Percentiles rank a stretch among this genome's conserved stretches.
These are phyloP conservation scores for Muscina levida DNA, from an alignment of 2,888 invertebrate species.

Conservation along the genomic window DNA sequence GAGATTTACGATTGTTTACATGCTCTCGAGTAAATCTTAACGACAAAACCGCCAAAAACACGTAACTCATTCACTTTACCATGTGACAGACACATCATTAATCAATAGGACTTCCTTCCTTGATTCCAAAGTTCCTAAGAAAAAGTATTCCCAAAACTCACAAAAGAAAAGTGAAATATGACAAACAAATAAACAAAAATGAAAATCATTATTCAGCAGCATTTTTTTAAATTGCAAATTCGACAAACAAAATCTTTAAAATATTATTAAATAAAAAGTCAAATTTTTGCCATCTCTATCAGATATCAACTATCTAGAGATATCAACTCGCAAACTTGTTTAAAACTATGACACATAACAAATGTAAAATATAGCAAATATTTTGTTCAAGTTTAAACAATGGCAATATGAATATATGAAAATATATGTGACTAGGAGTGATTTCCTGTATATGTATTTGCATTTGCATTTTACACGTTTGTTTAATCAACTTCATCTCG, in stretches of 20 bases:
- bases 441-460: no score
- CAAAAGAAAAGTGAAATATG: background rate
- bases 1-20: conserved; percentile 28
- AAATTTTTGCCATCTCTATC: background rate
- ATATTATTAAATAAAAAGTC: background rate
- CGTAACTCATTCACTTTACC: conserved; percentile 29
- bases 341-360: no score
- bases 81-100: conserved; percentile 37
- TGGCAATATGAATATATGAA: no score
- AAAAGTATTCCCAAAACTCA: background rate
- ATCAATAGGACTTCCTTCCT: conserved; percentile 19
- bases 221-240: conserved; percentile 19
- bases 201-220: conserved; percentile 36
- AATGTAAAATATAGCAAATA: background rate
- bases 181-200: background rate
- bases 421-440: no score
- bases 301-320: background rate
- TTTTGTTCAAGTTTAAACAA: conserved; percentile 19
- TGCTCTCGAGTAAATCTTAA: background rate
- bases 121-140: background rate
- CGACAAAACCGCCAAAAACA: background rate
- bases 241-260: background rate
- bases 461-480: background rate
- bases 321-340: no score
- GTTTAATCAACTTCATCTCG: no score